phyloP scores from a whole-genome alignment of 2,113 vertebrate genomes.

The Notarius lentiginosus region DNA sequence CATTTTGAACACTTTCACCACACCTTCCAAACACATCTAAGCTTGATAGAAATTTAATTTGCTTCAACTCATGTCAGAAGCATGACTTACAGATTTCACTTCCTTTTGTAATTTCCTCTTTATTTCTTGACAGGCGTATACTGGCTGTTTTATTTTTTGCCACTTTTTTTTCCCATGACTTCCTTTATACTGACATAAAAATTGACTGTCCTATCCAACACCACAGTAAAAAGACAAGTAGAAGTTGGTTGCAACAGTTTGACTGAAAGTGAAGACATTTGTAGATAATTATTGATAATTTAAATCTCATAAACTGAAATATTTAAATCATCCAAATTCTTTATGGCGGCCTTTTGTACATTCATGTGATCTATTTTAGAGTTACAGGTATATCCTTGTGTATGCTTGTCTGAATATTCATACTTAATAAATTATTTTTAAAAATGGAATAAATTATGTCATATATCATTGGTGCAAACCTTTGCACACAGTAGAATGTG shows the following conservation, averaged over 20 bases:
- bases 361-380: not conserved
- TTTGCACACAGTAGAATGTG: not conserved
- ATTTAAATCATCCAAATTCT: not conserved
- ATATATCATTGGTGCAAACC: not conserved
- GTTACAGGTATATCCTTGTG: not conserved
- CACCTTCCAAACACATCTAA: not conserved
- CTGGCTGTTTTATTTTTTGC: not conserved
- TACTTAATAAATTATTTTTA: not conserved
- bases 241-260: not conserved
- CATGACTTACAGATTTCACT: slow-evolving; percentile 7
- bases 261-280: not conserved
- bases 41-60: not conserved
- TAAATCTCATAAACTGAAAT: not conserved
- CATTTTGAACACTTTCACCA: not conserved
- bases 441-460: not conserved
- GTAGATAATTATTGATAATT: not conserved
- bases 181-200: not conserved
- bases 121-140: not conserved
- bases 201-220: not conserved
- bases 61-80: not conserved
- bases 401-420: no score
- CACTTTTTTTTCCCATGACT: not conserved
- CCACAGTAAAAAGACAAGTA: not conserved
- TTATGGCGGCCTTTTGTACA: not conserved
- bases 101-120: not conserved